A percentile compares a stretch with the other conserved stretches of the same genome.
These are phyloP conservation scores for Pelmatolapia mariae DNA, from an alignment of 2,113 vertebrate species.

Conservation along the genomic window DNA sequence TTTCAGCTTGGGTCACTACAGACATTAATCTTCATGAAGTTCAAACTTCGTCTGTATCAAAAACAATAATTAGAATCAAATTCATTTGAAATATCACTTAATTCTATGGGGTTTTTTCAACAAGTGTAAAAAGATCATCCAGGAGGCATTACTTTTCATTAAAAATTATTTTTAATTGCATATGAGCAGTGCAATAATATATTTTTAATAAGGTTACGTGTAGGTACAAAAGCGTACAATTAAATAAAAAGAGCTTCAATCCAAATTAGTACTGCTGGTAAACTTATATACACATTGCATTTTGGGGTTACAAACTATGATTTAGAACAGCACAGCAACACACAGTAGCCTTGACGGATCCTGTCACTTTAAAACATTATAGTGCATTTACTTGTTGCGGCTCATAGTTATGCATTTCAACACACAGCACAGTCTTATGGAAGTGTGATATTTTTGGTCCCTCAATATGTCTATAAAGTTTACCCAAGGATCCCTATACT, in stretches of 20 bases:
- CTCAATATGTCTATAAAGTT: neutral
- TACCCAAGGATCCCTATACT: conserved; percentile 4
- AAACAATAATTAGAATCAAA: neutral
- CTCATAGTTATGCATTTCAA: neutral
- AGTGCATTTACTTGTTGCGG: neutral
- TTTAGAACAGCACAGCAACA: neutral
- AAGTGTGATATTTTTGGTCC: neutral
- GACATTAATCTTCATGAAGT: neutral
- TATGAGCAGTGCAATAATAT: neutral
- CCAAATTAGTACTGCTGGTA: neutral
- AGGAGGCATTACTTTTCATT: fast-evolving
- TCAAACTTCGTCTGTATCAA: neutral
- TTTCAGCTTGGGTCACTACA: neutral
- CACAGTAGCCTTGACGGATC: neutral
- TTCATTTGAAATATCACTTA: neutral
- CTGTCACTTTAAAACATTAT: neutral
- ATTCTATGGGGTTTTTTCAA: fast-evolving
- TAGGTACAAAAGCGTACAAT: neutral
- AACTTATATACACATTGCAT: neutral
- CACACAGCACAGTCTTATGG: neutral
- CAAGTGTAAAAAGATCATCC: neutral
- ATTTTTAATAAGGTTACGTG: neutral
- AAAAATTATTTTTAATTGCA: neutral
- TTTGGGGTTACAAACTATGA: neutral
- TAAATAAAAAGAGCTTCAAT: neutral